These are phyloP conservation scores for Chrysodeixis includens DNA, from an alignment of 2,888 invertebrate species.

Conservation along the genomic window DNA sequence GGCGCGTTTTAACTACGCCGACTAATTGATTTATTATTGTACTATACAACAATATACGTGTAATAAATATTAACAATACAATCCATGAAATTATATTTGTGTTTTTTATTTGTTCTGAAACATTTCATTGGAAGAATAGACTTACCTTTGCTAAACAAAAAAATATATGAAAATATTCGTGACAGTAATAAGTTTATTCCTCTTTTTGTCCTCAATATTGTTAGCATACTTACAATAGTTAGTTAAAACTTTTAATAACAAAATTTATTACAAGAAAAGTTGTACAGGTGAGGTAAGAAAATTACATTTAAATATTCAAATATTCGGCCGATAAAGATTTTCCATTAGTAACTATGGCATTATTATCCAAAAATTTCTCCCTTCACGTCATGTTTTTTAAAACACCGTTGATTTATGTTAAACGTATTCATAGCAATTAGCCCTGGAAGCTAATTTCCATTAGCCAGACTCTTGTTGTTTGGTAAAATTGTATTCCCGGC, in stretches of 20 bases:
- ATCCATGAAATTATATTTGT: conserved; percentile 46
- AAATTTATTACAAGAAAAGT: conserved; percentile 35
- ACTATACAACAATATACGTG: conserved; percentile 45
- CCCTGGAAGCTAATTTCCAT: conserved; percentile 73
- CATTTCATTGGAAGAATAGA: neutral
- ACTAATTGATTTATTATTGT: conserved; percentile 59
- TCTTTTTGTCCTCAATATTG: neutral
- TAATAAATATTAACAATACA: conserved; percentile 56
- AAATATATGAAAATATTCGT: neutral
- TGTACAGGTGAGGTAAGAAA: conserved; percentile 26
- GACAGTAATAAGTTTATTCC: neutral
- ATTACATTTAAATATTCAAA: conserved; percentile 54
- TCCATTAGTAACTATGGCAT: conserved; percentile 53
- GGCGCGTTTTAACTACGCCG: conserved; percentile 40
- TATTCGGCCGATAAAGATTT: conserved; percentile 53
- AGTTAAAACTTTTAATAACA: conserved; percentile 26
- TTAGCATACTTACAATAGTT: conserved; percentile 9
- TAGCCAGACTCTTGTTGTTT: conserved; percentile 69
- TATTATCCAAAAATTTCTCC: conserved; percentile 48
- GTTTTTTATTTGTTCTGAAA: conserved; percentile 8
- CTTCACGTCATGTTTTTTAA: conserved; percentile 73
- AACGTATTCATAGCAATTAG: conserved; percentile 78
- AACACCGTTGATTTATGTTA: conserved; percentile 74
- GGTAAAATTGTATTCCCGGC: conserved; percentile 59
- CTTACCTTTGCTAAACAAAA: neutral